Percentiles rank a stretch among this genome's conserved stretches.
Conservation (phyloP, 2,797 vertebrate species). For the Thamnophis elegans region DNA sequence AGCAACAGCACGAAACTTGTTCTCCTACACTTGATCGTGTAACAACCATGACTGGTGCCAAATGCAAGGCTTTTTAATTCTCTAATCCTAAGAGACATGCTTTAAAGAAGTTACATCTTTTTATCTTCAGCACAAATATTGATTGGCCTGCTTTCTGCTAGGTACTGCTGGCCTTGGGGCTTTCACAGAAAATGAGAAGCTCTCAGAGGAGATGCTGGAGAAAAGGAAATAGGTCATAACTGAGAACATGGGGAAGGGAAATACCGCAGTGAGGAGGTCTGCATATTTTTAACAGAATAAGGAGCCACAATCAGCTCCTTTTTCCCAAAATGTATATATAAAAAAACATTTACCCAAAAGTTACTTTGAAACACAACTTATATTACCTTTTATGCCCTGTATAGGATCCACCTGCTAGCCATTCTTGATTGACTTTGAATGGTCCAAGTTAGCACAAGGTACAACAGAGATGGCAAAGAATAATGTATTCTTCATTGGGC, state of each 20-base stretch:
- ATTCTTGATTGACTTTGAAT: neutral
- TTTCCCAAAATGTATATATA: neutral
- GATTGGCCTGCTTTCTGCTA: slow-evolving; percentile 39
- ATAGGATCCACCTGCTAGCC: neutral
- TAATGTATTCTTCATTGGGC: neutral
- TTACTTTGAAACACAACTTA: slow-evolving; percentile 8
- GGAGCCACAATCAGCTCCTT: slow-evolving; percentile 8
- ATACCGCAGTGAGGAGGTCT: neutral
- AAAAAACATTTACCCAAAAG: neutral
- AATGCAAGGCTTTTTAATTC: neutral
- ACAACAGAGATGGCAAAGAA: neutral
- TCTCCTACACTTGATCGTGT: neutral
- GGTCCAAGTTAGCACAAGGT: neutral
- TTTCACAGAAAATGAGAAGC: slow-evolving; percentile 31
- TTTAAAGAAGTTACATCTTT: slow-evolving; percentile 41
- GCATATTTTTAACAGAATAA: slow-evolving; percentile 5
- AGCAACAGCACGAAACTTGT: neutral
- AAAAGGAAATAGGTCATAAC: slow-evolving; percentile 30
- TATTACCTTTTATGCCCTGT: neutral
- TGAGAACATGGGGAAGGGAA: slow-evolving; percentile 4
- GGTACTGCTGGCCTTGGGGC: neutral
- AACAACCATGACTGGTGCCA: neutral
- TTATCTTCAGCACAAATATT: slow-evolving; percentile 47
- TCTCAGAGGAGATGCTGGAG: slow-evolving; percentile 34
- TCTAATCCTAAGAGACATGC: slow-evolving; percentile 28